Base-by-base conservation (phyloP, 2,113 vertebrate species). In the Phaetusa simplex region DNA sequence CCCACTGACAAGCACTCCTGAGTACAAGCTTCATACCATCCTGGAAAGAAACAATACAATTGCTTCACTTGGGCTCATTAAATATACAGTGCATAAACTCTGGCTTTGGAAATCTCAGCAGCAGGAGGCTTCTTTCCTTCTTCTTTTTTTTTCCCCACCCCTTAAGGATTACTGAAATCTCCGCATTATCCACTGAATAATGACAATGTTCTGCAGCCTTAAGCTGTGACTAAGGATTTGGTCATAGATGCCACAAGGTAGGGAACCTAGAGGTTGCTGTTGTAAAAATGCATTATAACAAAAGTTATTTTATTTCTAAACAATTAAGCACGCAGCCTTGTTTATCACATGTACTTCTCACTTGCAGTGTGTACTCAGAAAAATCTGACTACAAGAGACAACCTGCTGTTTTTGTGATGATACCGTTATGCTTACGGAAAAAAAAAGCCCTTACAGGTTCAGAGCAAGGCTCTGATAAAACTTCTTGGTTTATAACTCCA, bases 81-180 rank as follows among this genome's bases (percentile, higher is more conserved):
- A 95, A 93, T 77, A 95, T 70, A 95, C 74, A 95, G 78, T 74
- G 74, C 45, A 82, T 82, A 95, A 96, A 97, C 70, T 67, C 78
- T 36, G 38, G 67, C 82, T 95, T 93, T 81, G 71, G 45, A 91
- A 95, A 83, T 61, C 78, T 86, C 81, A 94, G 56, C 34, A 1
- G 82, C 79, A 85, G 71, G 67, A 91, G 70, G 58, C 17, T 95
- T 90, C 62, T 80, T 85, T 85, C n/a, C 84, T 83, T 24, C 10
- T 78, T 81, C 8, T 20, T 72, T 24, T 17, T 49, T 36, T 23
- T 38, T 24, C 40, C 9, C 20, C 61, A 14, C 8, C 19, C 43
- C n/a, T 82, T 62, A 29, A 91, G 70, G 78, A 93, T 91, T 93
- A 94, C 50, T 55, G 70, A 95, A 95, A 95, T 91, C 74, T 96